A percentile compares a stretch with the other conserved stretches of the same genome.
Evolutionary conservation across 1,140 invertebrate genomes (phyloP).

Genomic region (Mercenaria mercenaria): DNA sequence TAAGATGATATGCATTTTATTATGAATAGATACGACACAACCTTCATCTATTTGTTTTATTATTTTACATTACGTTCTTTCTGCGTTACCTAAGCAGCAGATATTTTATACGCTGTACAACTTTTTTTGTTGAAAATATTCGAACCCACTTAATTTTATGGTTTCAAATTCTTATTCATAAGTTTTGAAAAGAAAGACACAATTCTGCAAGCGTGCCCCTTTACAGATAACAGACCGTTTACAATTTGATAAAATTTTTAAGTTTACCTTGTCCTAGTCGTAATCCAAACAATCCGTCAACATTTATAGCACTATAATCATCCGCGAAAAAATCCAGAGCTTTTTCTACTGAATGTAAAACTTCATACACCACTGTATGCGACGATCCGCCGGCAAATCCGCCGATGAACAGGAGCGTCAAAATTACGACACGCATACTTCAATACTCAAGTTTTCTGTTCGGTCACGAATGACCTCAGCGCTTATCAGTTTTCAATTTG

Average conservation of each 20-base stretch:
- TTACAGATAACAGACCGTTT: background rate
- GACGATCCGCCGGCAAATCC: background rate
- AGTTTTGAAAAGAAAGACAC: too few species aligned
- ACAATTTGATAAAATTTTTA: background rate
- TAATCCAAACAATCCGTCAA: constrained; percentile 76
- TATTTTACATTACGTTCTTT: too few species aligned
- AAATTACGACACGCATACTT: background rate
- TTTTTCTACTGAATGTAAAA: constrained; percentile 61
- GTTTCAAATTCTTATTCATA: too few species aligned
- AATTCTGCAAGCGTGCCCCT: too few species aligned
- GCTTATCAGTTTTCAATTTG: constrained; percentile 19
- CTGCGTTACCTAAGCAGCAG: too few species aligned
- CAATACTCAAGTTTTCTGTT: background rate
- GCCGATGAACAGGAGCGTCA: background rate
- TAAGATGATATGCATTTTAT: too few species aligned
- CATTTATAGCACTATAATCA: constrained; percentile 71
- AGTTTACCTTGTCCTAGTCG: constrained; percentile 72
- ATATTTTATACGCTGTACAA: too few species aligned
- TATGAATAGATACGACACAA: too few species aligned
- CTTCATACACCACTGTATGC: constrained; percentile 12
- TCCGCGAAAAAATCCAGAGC: constrained; percentile 64
- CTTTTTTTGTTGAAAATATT: too few species aligned
- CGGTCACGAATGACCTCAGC: background rate
- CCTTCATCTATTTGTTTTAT: too few species aligned
- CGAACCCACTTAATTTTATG: too few species aligned